These are phyloP conservation scores for Bungarus multicinctus DNA, from an alignment of 2,113 vertebrate genomes.

Conservation along the genomic window DNA sequence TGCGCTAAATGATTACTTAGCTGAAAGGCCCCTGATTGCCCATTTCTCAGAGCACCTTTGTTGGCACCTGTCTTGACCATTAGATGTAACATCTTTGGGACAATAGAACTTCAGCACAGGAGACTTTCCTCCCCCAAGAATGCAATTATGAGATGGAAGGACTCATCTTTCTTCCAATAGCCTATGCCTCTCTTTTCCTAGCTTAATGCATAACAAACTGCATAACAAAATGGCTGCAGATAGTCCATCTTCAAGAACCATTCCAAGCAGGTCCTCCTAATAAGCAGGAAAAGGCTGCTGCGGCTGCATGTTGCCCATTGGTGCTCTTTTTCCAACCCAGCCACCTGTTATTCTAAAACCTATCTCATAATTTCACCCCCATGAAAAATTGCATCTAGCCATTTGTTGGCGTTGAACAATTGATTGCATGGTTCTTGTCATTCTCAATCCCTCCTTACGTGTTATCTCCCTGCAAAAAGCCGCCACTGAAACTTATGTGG, in stretches of 20 bases:
- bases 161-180: slow-evolving; percentile 32
- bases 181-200: neutral
- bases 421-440: slow-evolving; percentile 14
- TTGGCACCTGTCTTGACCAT: slow-evolving; percentile 13
- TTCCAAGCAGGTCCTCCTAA: slow-evolving; percentile 34
- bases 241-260: slow-evolving; percentile 21
- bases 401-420: slow-evolving; percentile 26
- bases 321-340: neutral
- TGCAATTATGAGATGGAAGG: slow-evolving; percentile 25
- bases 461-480: neutral
- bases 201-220: slow-evolving; percentile 30
- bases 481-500: slow-evolving; percentile 45
- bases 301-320: neutral
- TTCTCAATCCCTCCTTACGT: neutral
- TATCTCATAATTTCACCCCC: neutral
- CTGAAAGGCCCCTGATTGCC: slow-evolving; percentile 28
- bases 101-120: slow-evolving; percentile 6
- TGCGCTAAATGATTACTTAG: neutral
- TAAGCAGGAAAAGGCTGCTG: slow-evolving; percentile 22
- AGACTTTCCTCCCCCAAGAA: neutral
- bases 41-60: slow-evolving; percentile 11
- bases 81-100: slow-evolving; percentile 2
- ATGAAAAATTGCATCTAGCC: neutral
- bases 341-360: slow-evolving; percentile 29
- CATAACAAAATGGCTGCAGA: slow-evolving; percentile 31